Conservation (phyloP, 2,888 invertebrate genomes). For the Tenodera sinensis region DNA sequence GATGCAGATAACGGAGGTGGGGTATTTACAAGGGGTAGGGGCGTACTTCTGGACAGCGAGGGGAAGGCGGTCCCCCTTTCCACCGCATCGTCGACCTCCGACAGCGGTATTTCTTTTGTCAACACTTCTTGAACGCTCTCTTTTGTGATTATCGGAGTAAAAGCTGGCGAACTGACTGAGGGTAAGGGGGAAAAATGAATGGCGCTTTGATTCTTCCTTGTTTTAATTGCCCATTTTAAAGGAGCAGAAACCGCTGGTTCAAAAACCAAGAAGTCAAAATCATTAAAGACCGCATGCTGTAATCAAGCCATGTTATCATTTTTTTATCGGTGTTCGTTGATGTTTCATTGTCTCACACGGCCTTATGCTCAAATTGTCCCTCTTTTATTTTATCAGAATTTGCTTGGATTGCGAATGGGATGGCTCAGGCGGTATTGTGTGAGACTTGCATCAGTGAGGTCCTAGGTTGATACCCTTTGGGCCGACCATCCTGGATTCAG, state of each 20-base stretch:
- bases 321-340: too few species aligned
- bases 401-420: too few species aligned
- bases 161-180: background rate
- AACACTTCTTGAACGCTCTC: background rate
- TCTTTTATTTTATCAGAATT: too few species aligned
- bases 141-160: background rate
- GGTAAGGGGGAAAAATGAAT: background rate
- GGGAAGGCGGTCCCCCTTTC: background rate
- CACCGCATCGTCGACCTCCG: background rate
- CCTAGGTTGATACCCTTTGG: too few species aligned
- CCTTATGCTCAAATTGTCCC: too few species aligned
- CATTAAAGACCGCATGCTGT: too few species aligned
- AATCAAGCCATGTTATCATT: too few species aligned
- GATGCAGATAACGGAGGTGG: background rate
- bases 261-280: background rate
- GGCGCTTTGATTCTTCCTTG: background rate
- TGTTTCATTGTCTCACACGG: too few species aligned
- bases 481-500: too few species aligned
- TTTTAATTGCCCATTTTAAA: background rate
- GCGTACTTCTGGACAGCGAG: background rate
- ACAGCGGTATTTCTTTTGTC: background rate
- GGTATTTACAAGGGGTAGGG: background rate
- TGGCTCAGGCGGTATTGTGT: too few species aligned
- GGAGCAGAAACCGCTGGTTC: background rate
- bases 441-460: too few species aligned